These are phyloP conservation scores for Horisme vitalbata DNA, from an alignment of 2,888 invertebrate genomes.

Conservation along the genomic window DNA sequence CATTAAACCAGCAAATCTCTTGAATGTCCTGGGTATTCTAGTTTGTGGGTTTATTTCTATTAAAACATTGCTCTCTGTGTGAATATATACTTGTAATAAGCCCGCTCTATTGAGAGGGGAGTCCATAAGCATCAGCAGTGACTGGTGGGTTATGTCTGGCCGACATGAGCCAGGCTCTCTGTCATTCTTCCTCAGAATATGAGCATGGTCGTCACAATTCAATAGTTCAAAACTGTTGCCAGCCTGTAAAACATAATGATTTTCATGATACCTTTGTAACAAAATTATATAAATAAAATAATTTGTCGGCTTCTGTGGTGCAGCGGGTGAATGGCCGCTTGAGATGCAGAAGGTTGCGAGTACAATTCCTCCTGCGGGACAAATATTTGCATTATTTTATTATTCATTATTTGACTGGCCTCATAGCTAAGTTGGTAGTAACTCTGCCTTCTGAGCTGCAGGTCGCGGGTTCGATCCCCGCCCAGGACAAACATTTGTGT, in stretches of 20 bases:
- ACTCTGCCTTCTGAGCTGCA: no score
- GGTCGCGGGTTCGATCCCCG: no score
- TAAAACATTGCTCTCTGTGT: slow-evolving; percentile 95
- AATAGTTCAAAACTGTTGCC: slow-evolving; percentile 94
- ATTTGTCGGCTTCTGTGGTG: no score
- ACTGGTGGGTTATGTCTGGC: slow-evolving; percentile 99
- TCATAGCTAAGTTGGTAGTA: no score
- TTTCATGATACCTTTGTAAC: no score
- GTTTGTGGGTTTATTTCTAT: slow-evolving; percentile 99
- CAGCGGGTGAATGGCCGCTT: no score
- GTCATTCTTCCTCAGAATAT: slow-evolving; percentile 92
- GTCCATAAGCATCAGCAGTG: slow-evolving; percentile 98
- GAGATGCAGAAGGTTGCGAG: no score
- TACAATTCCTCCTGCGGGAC: no score
- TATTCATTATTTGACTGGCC: no score
- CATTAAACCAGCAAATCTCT: slow-evolving; percentile 98
- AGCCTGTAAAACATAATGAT: slow-evolving; percentile 78
- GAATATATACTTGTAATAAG: slow-evolving; percentile 96
- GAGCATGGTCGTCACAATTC: slow-evolving; percentile 96
- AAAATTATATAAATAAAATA: no score
- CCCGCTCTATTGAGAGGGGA: slow-evolving; percentile 98
- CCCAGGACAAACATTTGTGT: no score
- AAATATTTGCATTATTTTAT: no score
- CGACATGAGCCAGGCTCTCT: slow-evolving; percentile 94
- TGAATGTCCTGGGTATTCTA: slow-evolving; percentile 97